A percentile compares a stretch with the other conserved stretches of the same genome.
These are phyloP conservation scores for Ichneumoninae sp. DNA, from an alignment of 2,888 invertebrate species.

Conservation along the genomic window DNA sequence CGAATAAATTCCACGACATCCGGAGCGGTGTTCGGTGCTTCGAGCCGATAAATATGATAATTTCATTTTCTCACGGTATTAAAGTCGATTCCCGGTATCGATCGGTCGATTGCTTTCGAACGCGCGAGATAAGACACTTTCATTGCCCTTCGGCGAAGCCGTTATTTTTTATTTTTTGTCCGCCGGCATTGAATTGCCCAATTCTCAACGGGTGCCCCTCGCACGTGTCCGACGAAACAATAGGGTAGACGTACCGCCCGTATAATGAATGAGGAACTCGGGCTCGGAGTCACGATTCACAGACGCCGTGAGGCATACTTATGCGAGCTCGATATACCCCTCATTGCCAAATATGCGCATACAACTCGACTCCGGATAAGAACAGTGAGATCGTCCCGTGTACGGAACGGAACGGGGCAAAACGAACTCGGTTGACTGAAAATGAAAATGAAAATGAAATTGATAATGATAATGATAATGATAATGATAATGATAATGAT, in stretches of 20 bases:
- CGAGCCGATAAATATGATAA: constrained; percentile 14
- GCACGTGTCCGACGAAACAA: constrained; percentile 34
- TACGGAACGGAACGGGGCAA: background rate
- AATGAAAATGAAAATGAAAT: too few species aligned
- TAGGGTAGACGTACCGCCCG: background rate
- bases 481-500: too few species aligned
- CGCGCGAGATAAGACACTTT: background rate
- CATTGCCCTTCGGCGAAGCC: background rate
- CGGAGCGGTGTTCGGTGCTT: constrained; percentile 12
- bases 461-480: too few species aligned
- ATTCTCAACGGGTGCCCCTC: background rate
- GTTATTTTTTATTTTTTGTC: background rate
- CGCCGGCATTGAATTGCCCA: background rate
- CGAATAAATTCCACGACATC: constrained; percentile 42
- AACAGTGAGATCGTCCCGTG: background rate
- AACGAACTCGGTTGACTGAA: background rate
- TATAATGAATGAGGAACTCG: constrained; percentile 22
- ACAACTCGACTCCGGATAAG: constrained; percentile 7
- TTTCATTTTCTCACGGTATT: constrained; percentile 19
- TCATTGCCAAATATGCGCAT: constrained; percentile 53
- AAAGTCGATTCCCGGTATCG: constrained; percentile 5
- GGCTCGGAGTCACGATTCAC: constrained; percentile 8
- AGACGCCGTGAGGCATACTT: background rate
- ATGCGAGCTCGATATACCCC: constrained; percentile 12
- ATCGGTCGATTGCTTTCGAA: background rate